Evolutionary conservation across 2,113 vertebrate genomes (phyloP), one percentile per base, ranked within the genome.

Genomic region (Sylvietta virens): DNA sequence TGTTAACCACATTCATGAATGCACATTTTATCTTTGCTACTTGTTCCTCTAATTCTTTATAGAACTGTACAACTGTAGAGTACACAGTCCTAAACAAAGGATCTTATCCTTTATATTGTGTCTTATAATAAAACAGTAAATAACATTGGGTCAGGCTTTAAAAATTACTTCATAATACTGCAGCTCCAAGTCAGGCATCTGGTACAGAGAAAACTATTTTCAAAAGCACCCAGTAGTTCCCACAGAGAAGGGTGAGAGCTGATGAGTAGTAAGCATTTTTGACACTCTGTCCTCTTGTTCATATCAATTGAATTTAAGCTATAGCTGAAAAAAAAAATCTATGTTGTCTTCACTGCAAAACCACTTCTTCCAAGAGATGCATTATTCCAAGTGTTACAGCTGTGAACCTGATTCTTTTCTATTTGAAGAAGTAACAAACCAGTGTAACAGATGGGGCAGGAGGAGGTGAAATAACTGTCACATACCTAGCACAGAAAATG

Each of bases 1-100:
- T 69, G 35, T 96, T 96, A 88, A 93, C 78, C 47, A 94, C 73
- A 81, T 85, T 69, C 30, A 48, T 61, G 72, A 70, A 53, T 87
- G 77, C 51, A 70, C 47, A 45, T 92, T 96, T 96, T 81, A 39
- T 78, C 60, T 93, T 40, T 91, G 21, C 40, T 67, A 7, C 35
- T 6, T 86, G 40, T 90, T 93, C 81, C 71, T 96, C 8, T 79
- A 92, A 58, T 78, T 82, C 72, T 90, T 81, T 74, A 58, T 28
- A 92, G 79, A 78, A 67, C 35, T 82, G 56, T 88, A 65, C 86
- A 93, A 77, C 45, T 57, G 27, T 91, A 66, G 48, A 21, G 23
- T 67, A 17, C 15, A 2, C 53, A 47, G 33, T 62, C 22, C 71
- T 73, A 86, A 69, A 74, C 53, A 92, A 71, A 64, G 33, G 70